Percentiles rank a stretch among this genome's conserved stretches.
phyloP scores from a whole-genome alignment of 2,888 invertebrate species.

The Troides oblongomaculatus region DNA sequence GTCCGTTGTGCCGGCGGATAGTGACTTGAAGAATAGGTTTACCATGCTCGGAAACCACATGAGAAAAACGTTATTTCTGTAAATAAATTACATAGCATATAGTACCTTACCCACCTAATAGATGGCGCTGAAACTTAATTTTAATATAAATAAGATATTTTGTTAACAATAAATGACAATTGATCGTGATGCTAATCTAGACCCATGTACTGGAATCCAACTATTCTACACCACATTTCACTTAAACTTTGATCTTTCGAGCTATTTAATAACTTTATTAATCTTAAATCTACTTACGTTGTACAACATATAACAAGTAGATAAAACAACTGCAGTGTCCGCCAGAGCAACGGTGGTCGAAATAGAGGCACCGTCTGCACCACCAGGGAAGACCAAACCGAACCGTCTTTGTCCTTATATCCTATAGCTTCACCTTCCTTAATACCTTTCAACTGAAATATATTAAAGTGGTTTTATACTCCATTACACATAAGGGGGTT shows the following conservation, averaged over 20 bases:
- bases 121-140: neutral
- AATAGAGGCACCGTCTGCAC: slow-evolving; percentile 76
- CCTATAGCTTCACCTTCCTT: slow-evolving; percentile 30
- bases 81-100: slow-evolving; percentile 27
- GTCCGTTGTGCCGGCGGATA: slow-evolving; percentile 32
- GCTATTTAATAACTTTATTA: too few relatives aligned
- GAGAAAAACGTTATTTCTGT: slow-evolving; percentile 68
- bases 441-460: slow-evolving; percentile 28
- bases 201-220: too few relatives aligned
- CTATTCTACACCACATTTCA: too few relatives aligned
- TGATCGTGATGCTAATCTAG: too few relatives aligned
- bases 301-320: slow-evolving; percentile 80
- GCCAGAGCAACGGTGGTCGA: slow-evolving; percentile 69
- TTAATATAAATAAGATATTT: too few relatives aligned
- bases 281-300: slow-evolving; percentile 65
- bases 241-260: too few relatives aligned
- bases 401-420: slow-evolving; percentile 24
- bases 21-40: slow-evolving; percentile 63
- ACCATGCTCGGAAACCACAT: slow-evolving; percentile 79
- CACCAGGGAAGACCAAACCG: slow-evolving; percentile 62
- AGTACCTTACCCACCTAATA: neutral
- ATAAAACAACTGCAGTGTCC: slow-evolving; percentile 74
- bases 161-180: too few relatives aligned
- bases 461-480: too few relatives aligned
- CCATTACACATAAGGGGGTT: too few relatives aligned